A percentile compares a stretch with the other conserved stretches of the same genome.
phyloP scores from a whole-genome alignment of 2,888 invertebrate species.

The Lycocerus yunnanus region DNA sequence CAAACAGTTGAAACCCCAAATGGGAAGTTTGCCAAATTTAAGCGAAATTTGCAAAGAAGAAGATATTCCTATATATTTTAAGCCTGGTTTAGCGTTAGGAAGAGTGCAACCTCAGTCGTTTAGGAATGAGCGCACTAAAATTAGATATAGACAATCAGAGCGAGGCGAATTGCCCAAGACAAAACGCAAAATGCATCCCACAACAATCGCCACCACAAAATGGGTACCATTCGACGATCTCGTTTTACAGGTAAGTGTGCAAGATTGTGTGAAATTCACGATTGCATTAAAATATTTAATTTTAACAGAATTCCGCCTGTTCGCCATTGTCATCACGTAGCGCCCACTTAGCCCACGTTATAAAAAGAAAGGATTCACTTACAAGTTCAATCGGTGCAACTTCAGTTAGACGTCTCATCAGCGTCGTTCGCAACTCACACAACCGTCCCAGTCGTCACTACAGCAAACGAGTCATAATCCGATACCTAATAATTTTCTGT shows the following conservation, averaged over 20 bases:
- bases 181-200: constrained; percentile 7
- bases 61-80: constrained; percentile 8
- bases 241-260: constrained; percentile 25
- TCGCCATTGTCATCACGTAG: constrained; percentile 21
- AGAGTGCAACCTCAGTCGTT: constrained; percentile 5
- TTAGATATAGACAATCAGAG: constrained; percentile 26
- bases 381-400: constrained; percentile 77
- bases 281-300: background rate
- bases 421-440: constrained; percentile 56
- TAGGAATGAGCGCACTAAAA: constrained; percentile 19
- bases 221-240: constrained; percentile 27
- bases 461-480: constrained; percentile 58
- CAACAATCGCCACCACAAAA: constrained; percentile 6
- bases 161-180: constrained; percentile 17
- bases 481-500: constrained; percentile 62
- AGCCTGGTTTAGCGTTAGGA: constrained; percentile 7
- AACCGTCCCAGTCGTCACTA: constrained; percentile 53
- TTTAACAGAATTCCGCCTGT: constrained; percentile 17
- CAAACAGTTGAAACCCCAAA: constrained; percentile 38
- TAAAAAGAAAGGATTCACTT: constrained; percentile 68
- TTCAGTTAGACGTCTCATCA: constrained; percentile 75
- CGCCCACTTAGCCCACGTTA: constrained; percentile 36
- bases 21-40: constrained; percentile 71
- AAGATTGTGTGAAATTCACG: background rate
- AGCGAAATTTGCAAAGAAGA: constrained; percentile 61